Evolutionary conservation across 2,113 vertebrate genomes (phyloP).

Genomic region (Gopherus evgoodei): DNA sequence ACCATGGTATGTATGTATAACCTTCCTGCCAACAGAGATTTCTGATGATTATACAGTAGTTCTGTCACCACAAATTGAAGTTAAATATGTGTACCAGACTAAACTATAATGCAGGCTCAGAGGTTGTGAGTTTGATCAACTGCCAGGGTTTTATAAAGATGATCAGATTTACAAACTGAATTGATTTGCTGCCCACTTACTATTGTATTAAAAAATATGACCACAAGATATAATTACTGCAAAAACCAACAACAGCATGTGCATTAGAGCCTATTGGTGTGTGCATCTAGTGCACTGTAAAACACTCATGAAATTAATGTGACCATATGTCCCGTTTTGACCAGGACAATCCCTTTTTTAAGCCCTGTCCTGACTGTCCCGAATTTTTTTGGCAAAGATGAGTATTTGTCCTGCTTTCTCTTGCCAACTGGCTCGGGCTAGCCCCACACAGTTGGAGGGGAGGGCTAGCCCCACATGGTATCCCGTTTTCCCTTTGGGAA

Average conservation of each 20-base stretch:
- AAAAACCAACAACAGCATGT: background rate
- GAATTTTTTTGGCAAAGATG: too few relatives aligned
- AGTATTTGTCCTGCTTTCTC: too few relatives aligned
- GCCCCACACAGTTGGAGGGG: too few relatives aligned
- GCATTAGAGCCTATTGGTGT: background rate
- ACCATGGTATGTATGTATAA: background rate
- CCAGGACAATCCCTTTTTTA: too few relatives aligned
- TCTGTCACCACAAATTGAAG: background rate
- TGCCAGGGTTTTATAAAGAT: background rate
- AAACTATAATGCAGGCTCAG: background rate
- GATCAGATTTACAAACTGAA: background rate
- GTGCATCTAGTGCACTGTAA: background rate
- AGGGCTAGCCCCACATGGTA: too few relatives aligned
- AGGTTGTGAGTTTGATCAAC: background rate
- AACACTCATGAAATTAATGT: background rate
- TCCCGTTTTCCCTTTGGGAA: too few relatives aligned
- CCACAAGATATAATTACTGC: background rate
- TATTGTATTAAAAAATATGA: background rate
- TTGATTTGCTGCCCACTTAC: conserved; percentile 2
- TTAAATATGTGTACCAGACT: background rate
- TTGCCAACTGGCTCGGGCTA: too few relatives aligned
- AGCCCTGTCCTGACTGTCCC: too few relatives aligned
- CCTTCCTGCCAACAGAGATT: background rate
- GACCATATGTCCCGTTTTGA: too few relatives aligned
- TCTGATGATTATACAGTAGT: background rate